Conservation (phyloP, 2,113 vertebrate genomes). For the Albula goreensis region DNA sequence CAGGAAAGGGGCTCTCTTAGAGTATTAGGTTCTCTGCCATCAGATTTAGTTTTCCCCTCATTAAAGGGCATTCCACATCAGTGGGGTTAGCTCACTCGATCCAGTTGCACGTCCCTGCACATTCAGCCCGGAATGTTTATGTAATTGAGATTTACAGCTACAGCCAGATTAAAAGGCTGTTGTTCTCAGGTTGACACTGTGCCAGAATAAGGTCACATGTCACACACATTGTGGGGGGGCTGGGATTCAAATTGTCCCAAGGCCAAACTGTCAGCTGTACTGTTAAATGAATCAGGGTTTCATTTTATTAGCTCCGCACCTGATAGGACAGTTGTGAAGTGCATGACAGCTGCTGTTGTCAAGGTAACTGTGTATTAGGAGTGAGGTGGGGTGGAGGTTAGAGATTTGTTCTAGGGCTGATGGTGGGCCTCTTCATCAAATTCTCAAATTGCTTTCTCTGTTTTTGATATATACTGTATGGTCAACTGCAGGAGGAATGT, state of each 20-base stretch:
- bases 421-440: neutral
- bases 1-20: too few relatives aligned
- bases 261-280: conserved; percentile 11
- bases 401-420: neutral
- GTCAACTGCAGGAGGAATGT: conserved; percentile 24
- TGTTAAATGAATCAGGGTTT: neutral
- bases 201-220: neutral
- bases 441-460: conserved; percentile 4
- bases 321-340: conserved; percentile 17
- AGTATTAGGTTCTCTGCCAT: too few relatives aligned
- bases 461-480: conserved; percentile 7
- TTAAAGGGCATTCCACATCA: neutral
- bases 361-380: neutral
- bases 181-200: neutral
- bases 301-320: conserved; percentile 5
- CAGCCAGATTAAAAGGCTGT: neutral
- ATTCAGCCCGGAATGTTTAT: neutral
- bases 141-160: conserved; percentile 5
- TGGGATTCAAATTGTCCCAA: neutral
- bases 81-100: neutral
- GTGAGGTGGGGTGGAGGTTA: neutral
- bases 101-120: neutral
- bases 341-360: conserved; percentile 6
- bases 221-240: neutral
- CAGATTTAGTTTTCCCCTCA: too few relatives aligned